Evolutionary conservation across 2,888 invertebrate species (phyloP).

Genomic region (Acleris cristana): DNA sequence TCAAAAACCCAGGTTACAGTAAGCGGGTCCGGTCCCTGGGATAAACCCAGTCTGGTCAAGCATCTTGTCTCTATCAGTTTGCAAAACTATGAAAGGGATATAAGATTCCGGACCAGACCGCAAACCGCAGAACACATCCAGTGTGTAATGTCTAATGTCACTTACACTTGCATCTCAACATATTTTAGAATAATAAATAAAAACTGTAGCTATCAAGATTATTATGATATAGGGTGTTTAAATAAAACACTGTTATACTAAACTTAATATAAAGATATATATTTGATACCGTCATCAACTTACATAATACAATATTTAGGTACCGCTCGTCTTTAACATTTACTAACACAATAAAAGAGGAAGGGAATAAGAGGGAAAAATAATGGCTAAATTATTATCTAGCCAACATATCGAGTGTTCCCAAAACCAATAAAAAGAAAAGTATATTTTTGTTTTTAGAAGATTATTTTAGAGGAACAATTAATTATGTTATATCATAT

Average conservation of each 20-base stretch:
- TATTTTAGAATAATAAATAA: too few species aligned
- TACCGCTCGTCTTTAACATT: constrained; percentile 63
- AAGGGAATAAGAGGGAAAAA: constrained; percentile 43
- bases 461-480: constrained; percentile 30
- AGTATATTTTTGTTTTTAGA: not conserved
- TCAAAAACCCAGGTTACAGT: too few species aligned
- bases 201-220: too few species aligned
- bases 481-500: constrained; percentile 1
- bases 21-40: too few species aligned
- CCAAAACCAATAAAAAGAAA: constrained; percentile 34
- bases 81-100: too few species aligned
- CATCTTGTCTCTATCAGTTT: too few species aligned
- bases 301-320: constrained; percentile 61
- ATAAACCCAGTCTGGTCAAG: too few species aligned
- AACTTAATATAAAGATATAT: constrained; percentile 75
- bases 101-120: too few species aligned
- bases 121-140: too few species aligned
- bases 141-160: too few species aligned
- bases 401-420: constrained; percentile 25
- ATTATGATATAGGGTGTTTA: constrained; percentile 7
- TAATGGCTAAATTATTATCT: constrained; percentile 40
- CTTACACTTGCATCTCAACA: too few species aligned
- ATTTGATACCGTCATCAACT: constrained; percentile 82
- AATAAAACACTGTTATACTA: constrained; percentile 58
- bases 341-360: constrained; percentile 50